phyloP scores from a whole-genome alignment of 1,140 invertebrate species.

The Trichomalopsis sarcophagae region DNA sequence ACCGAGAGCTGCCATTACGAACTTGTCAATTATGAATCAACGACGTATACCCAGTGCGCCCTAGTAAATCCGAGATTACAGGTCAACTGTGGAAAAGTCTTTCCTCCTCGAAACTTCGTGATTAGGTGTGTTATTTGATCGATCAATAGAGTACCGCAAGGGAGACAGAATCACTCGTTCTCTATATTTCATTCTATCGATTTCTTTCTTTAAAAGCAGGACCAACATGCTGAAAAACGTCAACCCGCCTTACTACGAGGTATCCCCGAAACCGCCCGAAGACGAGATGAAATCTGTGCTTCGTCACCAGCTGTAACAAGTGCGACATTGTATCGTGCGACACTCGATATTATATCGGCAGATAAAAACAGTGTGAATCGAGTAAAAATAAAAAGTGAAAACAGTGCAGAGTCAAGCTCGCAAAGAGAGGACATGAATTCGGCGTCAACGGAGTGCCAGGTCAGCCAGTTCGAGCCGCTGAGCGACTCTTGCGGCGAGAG shows the following conservation, averaged over 20 bases:
- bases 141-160: constrained; percentile 14
- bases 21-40: constrained; percentile 17
- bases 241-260: neutral
- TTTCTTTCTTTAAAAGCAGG: neutral
- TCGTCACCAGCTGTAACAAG: neutral
- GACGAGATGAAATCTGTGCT: neutral
- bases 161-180: neutral
- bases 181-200: neutral
- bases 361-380: neutral
- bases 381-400: neutral
- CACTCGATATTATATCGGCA: neutral
- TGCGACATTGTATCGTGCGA: neutral
- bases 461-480: constrained; percentile 38
- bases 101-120: neutral
- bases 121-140: neutral
- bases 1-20: neutral
- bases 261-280: constrained; percentile 5
- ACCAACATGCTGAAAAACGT: neutral
- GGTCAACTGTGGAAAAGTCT: neutral
- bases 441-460: neutral
- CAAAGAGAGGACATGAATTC: constrained; percentile 34
- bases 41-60: neutral
- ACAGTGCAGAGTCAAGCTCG: neutral
- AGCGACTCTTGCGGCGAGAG: constrained; percentile 71
- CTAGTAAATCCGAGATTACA: neutral